Percentiles rank a stretch among this genome's conserved stretches.
Evolutionary conservation across 2,797 vertebrate genomes (phyloP).

Genomic region (Acanthurus lineatus): DNA sequence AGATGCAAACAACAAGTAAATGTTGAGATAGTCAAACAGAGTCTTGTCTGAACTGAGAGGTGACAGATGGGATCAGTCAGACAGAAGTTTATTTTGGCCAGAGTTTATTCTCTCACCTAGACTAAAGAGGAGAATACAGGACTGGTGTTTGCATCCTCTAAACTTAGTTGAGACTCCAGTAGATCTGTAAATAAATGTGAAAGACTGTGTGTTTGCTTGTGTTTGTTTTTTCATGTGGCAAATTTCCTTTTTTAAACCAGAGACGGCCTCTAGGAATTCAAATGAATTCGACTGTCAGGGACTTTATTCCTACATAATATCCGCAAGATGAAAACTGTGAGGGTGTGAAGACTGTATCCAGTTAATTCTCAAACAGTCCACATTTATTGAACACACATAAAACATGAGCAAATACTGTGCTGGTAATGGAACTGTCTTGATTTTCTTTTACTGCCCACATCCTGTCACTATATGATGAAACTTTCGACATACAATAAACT

Average conservation of each 20-base stretch:
- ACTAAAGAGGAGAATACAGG: background rate
- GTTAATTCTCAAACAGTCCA: background rate
- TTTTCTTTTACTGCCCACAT: background rate
- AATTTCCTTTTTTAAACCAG: background rate
- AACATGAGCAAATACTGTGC: background rate
- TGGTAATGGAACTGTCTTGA: background rate
- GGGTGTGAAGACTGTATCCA: background rate
- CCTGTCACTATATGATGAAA: background rate
- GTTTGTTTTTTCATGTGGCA: background rate
- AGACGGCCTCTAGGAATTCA: background rate
- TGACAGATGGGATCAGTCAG: background rate
- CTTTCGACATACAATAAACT: no score
- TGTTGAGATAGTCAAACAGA: conserved; percentile 23
- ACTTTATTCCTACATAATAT: background rate
- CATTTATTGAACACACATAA: background rate
- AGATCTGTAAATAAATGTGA: background rate
- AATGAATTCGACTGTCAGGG: background rate
- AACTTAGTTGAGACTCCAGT: conserved; percentile 19
- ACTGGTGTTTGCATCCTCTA: background rate
- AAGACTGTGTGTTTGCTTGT: background rate
- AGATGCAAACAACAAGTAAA: conserved; percentile 38
- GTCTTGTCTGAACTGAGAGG: background rate
- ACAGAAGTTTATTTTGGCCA: conserved; percentile 15
- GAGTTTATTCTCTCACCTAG: conserved; percentile 14
- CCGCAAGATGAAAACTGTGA: background rate